Evolutionary conservation across 2,888 invertebrate species (phyloP).

Genomic region (Trissoscelio sp.): DNA sequence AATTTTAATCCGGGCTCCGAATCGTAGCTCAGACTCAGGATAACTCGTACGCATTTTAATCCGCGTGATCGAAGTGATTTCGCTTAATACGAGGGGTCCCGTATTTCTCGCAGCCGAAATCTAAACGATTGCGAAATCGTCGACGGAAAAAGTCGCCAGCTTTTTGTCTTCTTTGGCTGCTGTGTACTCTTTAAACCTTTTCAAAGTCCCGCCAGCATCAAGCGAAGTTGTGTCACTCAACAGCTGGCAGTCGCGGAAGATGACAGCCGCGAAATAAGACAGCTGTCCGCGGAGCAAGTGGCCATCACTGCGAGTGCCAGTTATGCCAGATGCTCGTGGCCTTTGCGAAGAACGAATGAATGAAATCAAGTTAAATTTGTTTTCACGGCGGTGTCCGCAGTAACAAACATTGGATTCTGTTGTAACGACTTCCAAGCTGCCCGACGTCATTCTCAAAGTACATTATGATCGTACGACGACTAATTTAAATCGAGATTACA

Average conservation of each 20-base stretch:
- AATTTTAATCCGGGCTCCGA: slow-evolving; percentile 56
- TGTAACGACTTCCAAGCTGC: slow-evolving; percentile 46
- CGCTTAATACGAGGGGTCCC: slow-evolving; percentile 49
- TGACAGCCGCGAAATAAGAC: slow-evolving; percentile 69
- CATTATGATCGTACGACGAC: neutral
- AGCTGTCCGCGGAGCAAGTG: slow-evolving; percentile 67
- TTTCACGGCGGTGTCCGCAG: slow-evolving; percentile 54
- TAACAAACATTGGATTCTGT: slow-evolving; percentile 53
- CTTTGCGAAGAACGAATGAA: slow-evolving; percentile 60
- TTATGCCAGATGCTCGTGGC: slow-evolving; percentile 52
- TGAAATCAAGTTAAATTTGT: slow-evolving; percentile 68
- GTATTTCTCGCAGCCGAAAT: slow-evolving; percentile 25
- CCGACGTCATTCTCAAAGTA: neutral
- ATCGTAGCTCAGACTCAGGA: slow-evolving; percentile 65
- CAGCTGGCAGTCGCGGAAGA: slow-evolving; percentile 66
- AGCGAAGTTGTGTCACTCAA: slow-evolving; percentile 65
- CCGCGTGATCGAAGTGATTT: slow-evolving; percentile 50
- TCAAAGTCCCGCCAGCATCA: slow-evolving; percentile 45
- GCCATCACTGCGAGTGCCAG: slow-evolving; percentile 61
- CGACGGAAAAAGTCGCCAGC: slow-evolving; percentile 49
- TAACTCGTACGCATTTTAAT: slow-evolving; percentile 57
- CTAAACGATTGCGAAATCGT: slow-evolving; percentile 52
- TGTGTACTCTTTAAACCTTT: slow-evolving; percentile 29
- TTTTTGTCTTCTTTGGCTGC: slow-evolving; percentile 33
- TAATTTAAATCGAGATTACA: slow-evolving; percentile 15